A percentile compares a stretch with the other conserved stretches of the same genome.
These are phyloP conservation scores for Urocynchramus pylzowi DNA, from an alignment of 2,113 vertebrate genomes.

Conservation along the genomic window DNA sequence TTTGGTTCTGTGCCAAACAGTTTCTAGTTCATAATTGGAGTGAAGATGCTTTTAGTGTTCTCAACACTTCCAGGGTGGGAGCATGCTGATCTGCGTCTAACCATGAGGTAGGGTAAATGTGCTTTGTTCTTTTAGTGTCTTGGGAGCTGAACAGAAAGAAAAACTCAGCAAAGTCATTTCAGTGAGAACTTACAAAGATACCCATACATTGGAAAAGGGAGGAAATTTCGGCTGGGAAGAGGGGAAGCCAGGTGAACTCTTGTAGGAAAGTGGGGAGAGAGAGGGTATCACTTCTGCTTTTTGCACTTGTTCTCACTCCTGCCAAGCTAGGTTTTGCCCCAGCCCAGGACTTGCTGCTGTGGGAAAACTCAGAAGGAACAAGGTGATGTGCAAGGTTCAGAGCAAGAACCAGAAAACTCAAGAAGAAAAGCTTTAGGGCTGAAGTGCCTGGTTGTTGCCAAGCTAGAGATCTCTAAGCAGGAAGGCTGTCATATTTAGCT, in stretches of 20 bases:
- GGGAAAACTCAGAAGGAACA: not conserved
- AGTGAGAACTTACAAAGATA: not conserved
- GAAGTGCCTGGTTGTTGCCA: not conserved
- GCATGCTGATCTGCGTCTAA: not conserved
- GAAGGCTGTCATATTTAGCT: not conserved
- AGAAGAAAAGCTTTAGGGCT: not conserved
- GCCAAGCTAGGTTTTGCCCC: not conserved
- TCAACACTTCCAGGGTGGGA: not conserved
- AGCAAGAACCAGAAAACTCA: not conserved
- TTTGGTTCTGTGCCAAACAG: constrained; percentile 3
- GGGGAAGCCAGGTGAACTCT: not conserved
- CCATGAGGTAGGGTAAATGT: not conserved
- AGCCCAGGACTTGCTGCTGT: not conserved
- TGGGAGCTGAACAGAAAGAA: not conserved
- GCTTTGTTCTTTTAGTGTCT: not conserved
- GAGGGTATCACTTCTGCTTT: not conserved
- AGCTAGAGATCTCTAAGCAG: not conserved
- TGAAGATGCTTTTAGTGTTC: constrained; percentile 10
- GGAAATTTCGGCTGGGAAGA: not conserved
- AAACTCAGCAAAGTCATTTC: not conserved
- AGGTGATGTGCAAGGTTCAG: not conserved
- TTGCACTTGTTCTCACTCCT: not conserved
- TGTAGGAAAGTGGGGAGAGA: not conserved
- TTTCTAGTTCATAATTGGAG: not conserved
- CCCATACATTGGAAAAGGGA: not conserved